Percentiles rank a stretch among this genome's conserved stretches.
Evolutionary conservation across 2,113 vertebrate species (phyloP).

Genomic region (Panurus biarmicus): DNA sequence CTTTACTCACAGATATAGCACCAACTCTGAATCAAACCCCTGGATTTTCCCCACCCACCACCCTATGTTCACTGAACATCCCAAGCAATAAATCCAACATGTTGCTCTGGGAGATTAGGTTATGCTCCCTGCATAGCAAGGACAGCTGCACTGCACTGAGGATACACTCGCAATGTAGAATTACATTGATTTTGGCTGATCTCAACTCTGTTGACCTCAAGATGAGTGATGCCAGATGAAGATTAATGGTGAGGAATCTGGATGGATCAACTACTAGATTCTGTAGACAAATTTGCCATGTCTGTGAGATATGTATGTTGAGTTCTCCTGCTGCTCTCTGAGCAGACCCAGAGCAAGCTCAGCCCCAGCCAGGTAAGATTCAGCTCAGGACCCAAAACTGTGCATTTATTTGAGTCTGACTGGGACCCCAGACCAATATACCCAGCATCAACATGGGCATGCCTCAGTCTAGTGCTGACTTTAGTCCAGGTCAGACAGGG

Average conservation of each 20-base stretch:
- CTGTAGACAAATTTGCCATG: not conserved
- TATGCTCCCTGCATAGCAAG: constrained; percentile 50
- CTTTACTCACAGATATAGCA: constrained; percentile 5
- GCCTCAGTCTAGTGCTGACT: not conserved
- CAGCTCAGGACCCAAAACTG: not conserved
- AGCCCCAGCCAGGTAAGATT: not conserved
- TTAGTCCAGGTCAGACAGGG: not conserved
- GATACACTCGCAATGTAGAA: not conserved
- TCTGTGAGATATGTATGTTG: not conserved
- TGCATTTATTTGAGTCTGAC: not conserved
- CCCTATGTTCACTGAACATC: not conserved
- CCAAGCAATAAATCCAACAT: constrained; percentile 29
- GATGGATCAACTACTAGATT: not conserved
- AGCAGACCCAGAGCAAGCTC: not conserved
- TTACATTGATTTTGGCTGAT: constrained; percentile 58
- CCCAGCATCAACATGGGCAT: not conserved
- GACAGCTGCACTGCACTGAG: constrained; percentile 42
- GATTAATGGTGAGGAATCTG: not conserved
- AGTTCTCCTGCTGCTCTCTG: not conserved
- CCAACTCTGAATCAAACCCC: constrained; percentile 31
- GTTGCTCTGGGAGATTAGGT: not conserved
- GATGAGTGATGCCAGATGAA: constrained; percentile 11
- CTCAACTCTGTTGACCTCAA: constrained; percentile 15
- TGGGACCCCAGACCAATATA: not conserved
- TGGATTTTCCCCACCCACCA: constrained; percentile 18